These are phyloP conservation scores for Gallinago paraguaiae DNA, from an alignment of 2,113 vertebrate genomes.

Conservation along the genomic window DNA sequence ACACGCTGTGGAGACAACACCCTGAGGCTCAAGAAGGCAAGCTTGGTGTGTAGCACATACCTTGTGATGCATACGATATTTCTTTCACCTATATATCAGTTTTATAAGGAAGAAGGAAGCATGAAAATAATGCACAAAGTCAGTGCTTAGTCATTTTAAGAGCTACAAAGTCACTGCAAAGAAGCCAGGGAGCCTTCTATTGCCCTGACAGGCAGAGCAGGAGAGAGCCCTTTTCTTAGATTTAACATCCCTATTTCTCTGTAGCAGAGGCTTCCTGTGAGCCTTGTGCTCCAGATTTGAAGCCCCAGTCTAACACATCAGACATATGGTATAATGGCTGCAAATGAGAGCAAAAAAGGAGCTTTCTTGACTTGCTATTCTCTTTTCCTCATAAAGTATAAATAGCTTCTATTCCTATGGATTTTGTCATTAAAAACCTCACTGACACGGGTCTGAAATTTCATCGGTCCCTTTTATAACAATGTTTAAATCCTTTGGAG, in stretches of 20 bases:
- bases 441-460: not conserved
- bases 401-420: not conserved
- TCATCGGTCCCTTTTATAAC: not conserved
- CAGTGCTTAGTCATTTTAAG: not conserved
- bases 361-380: not conserved
- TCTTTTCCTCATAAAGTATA: not conserved
- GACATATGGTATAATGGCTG: not conserved
- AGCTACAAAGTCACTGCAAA: not conserved
- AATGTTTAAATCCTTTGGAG: not conserved
- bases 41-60: not conserved
- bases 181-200: not conserved
- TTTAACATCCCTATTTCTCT: not conserved
- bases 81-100: not conserved
- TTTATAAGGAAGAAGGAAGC: not conserved
- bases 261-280: not conserved
- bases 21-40: not conserved
- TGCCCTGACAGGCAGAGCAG: rapidly evolving
- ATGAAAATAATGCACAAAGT: not conserved
- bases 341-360: not conserved
- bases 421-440: not conserved
- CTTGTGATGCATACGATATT: not conserved
- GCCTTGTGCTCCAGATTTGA: not conserved
- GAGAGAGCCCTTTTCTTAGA: not conserved
- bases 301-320: not conserved
- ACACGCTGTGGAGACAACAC: not conserved